Evolutionary conservation across 2,888 invertebrate genomes (phyloP), one percentile per base, ranked within the genome.

Genomic region (Nymphalis polychloros): DNA sequence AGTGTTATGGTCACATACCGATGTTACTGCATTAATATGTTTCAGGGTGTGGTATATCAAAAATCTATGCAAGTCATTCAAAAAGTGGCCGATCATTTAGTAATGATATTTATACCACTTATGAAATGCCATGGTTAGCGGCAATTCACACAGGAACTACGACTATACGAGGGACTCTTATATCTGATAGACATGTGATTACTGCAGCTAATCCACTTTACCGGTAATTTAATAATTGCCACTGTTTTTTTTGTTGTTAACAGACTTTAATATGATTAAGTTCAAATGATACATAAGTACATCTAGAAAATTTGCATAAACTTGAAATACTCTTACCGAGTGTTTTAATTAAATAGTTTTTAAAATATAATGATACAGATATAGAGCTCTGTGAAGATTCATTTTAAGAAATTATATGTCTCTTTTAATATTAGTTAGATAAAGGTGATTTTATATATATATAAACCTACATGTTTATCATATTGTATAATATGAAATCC

Each of bases 61-160:
- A 47, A 61, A 71, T n/a, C 55, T 27, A 63, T 20, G 55, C 13
- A n/a, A 49, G 50, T 46, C 82, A 81, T 55, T 31, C 27, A 55
- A 55, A 17, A 31, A 17, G 17, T 61, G 85, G 85, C 27, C 82
- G 90, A 13, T 78, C 93, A 2, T 72, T 93, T 16, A 93, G 92
- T 0, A 93, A 93, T 3, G 93, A 94, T 76, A 82, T 80, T 63
- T 83, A 90, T 20, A 81, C 84, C 50, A 84, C 88, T 0, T 90
- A 94, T 73, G 93, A 94, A 77, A 94, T 93, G 81, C 94, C 94
- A 0, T 94, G 94, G 94, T 82, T 94, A 31, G 92, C 89, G 1
- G 81, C 88, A 47, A 80, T 94, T 67, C 80, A 91, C 23, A 85
- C 84, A 63, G 87, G 86, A 2, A 62, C 71, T 5, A 73, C 74